phyloP scores from a whole-genome alignment of 2,888 invertebrate genomes.

The Odontothrips loti region DNA sequence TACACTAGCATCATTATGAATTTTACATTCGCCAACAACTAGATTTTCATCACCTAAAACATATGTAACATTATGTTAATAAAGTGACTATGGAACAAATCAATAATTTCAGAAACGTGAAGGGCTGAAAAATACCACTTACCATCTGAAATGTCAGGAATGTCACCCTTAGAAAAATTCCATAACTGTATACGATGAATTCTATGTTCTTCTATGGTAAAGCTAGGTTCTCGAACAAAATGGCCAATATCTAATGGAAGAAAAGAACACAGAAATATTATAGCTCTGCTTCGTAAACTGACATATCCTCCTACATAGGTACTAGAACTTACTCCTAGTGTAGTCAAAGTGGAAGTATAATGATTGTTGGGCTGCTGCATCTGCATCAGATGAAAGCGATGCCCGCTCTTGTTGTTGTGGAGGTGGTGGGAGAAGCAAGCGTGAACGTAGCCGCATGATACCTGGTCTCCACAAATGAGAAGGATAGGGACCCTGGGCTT shows the following conservation, averaged over 20 bases:
- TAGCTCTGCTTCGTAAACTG: too few relatives aligned
- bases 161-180: slow-evolving; percentile 68
- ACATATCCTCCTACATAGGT: background rate
- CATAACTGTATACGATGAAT: slow-evolving; percentile 74
- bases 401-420: background rate
- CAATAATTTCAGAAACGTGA: too few relatives aligned
- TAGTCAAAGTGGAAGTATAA: background rate
- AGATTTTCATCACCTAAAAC: slow-evolving; percentile 64
- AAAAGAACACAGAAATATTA: too few relatives aligned
- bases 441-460: background rate
- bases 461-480: background rate
- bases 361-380: background rate
- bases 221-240: background rate
- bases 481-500: background rate
- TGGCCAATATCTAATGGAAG: background rate
- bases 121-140: slow-evolving; percentile 43
- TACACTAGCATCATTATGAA: slow-evolving; percentile 83
- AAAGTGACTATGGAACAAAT: too few relatives aligned
- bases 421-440: background rate
- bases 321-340: background rate
- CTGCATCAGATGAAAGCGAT: background rate
- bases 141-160: slow-evolving; percentile 73
- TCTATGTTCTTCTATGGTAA: background rate
- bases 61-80: background rate
- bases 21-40: slow-evolving; percentile 73